Evolutionary conservation across 2,888 invertebrate genomes (phyloP), one percentile per base, ranked within the genome.

Genomic region (Melangyna quadrimaculata): DNA sequence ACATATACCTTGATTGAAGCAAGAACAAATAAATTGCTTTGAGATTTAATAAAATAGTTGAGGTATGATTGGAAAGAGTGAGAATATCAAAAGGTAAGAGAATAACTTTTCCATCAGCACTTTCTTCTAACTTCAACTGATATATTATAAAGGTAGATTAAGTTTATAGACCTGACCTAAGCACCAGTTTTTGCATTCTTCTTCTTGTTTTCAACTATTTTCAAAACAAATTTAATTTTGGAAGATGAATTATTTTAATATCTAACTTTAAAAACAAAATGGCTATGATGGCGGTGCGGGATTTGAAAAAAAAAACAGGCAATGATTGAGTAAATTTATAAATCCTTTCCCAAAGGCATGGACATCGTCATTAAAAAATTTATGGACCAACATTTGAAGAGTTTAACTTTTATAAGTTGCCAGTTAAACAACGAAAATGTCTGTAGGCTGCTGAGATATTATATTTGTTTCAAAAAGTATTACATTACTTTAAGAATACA

Each of bases 1-100:
- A 57, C 74, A 69, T 63, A 74, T 70, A 74, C 73, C 63, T 65
- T 63, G 65, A 83, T 63, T 78, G 83, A 78, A 48, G 74, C 63
- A 45, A 69, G 22, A 65, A 43, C 74, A 70, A 74, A 57, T 40
- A 74, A 57, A 83, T 82, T 78, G 78, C 78, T 67, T 78, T 67
- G 82, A 78, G 78, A 78, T 83, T 83, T 83, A 79, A 79, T 70
- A 83, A 83, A 65, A 65, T 65, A 65, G 65, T 65, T 65, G 43
- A 43, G 17, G 22, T n/a, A 35, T 22, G 8, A 29, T 17, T 19
- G 27, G 14, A 63, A 43, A 17, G 17, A 43, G 35, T 37, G 19
- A 32, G 43, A 63, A 43, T 43, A 24, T 63, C 40, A 63, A 43
- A 63, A 63, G 63, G 27, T 40, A 63, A 24, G 35, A 22, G 14